phyloP scores from a whole-genome alignment of 2,797 vertebrate species.

The Odontamblyopus rebecca region DNA sequence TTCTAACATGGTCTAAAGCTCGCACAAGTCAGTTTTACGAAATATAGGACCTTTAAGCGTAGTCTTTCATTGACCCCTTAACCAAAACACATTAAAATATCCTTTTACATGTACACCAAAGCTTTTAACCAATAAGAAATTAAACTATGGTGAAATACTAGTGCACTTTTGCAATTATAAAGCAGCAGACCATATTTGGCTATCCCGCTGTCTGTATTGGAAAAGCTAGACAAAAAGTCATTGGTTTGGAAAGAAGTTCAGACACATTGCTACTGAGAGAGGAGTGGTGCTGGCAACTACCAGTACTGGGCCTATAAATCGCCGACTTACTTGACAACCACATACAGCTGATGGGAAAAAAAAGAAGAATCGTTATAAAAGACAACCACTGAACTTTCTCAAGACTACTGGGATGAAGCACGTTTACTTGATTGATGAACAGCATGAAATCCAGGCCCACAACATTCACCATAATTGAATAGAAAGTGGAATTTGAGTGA shows the following conservation, averaged over 20 bases:
- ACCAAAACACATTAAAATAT: too few relatives aligned
- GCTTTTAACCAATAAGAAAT: not conserved
- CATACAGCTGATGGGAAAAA: constrained; percentile 18
- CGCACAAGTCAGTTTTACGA: too few relatives aligned
- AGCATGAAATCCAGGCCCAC: constrained; percentile 11
- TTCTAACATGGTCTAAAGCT: too few relatives aligned
- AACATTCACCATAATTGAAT: not conserved
- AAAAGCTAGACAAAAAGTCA: constrained; percentile 26
- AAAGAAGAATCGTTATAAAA: constrained; percentile 13
- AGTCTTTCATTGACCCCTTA: too few relatives aligned
- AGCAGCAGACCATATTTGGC: constrained; percentile 10
- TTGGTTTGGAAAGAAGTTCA: constrained; percentile 25
- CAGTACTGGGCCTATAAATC: constrained; percentile 55
- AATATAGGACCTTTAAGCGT: too few relatives aligned
- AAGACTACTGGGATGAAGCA: constrained; percentile 24
- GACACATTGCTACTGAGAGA: constrained; percentile 38
- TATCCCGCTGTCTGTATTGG: constrained; percentile 21
- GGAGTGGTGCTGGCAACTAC: constrained; percentile 39
- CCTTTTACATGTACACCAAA: not conserved
- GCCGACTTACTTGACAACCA: constrained; percentile 20
- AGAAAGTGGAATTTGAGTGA: not conserved
- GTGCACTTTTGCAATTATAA: constrained; percentile 12
- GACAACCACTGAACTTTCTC: constrained; percentile 21
- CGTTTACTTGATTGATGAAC: constrained; percentile 47
- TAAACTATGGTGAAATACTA: constrained; percentile 20